These are phyloP conservation scores for Caracal caracal DNA, from an alignment of 2,113 vertebrate genomes.

Conservation along the genomic window DNA sequence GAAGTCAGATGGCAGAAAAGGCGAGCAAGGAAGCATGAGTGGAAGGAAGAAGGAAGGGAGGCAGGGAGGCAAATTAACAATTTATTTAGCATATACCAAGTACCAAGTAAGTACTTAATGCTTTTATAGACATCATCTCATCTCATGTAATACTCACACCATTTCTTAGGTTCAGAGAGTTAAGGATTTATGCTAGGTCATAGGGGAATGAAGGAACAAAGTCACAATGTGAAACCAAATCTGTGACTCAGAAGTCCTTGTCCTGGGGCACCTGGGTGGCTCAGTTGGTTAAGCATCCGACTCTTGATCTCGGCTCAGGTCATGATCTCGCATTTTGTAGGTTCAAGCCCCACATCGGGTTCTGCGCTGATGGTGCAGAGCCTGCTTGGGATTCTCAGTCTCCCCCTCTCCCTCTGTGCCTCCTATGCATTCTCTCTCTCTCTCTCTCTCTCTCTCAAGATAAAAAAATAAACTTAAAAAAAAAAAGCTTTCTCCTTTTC, in stretches of 20 bases:
- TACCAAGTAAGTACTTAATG: neutral
- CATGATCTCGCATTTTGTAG: no score
- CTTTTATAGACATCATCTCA: neutral
- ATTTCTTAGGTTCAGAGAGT: neutral
- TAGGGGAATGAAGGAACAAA: neutral
- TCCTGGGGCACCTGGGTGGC: no score
- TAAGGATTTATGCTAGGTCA: neutral
- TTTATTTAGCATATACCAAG: neutral
- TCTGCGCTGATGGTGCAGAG: no score
- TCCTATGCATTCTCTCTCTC: no score
- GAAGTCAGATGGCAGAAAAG: neutral
- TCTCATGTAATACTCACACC: neutral
- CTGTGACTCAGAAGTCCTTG: neutral
- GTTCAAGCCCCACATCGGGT: no score
- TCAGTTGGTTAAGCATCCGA: no score
- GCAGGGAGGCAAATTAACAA: neutral
- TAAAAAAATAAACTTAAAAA: no score
- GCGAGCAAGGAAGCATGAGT: neutral
- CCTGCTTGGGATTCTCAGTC: no score
- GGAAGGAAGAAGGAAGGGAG: neutral
- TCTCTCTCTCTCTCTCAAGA: no score
- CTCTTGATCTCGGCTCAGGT: no score
- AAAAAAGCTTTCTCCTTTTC: no score
- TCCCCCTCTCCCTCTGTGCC: no score
- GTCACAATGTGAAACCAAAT: neutral